Evolutionary conservation across 2,113 vertebrate species (phyloP), one percentile per base, ranked within the genome.

Genomic region (Syngnathoides biaculeatus): DNA sequence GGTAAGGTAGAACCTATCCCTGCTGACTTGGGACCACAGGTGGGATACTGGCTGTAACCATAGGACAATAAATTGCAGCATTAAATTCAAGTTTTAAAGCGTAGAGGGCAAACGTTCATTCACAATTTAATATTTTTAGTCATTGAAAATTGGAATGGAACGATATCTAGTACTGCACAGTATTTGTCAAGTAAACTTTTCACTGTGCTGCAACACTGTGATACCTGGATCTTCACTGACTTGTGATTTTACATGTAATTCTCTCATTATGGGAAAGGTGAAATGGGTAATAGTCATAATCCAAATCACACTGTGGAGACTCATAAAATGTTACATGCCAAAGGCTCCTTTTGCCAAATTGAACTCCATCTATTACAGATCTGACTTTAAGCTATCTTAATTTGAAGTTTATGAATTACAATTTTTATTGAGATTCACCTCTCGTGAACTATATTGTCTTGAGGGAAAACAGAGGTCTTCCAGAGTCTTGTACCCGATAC

Each of bases 401-500:
- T 59, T 59, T 38, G 57, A 17, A 59, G 35, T 38, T n/a, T 59
- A 17, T n/a, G 35, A 59, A 38, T 39, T 39, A 12, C 14, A 38
- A 39, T 19, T 39, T 20, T 39, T 8, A 35, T 1, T 5, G 57
- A 38, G 17, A 59, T n/a, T 35, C 30, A 11, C 30, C 57, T 59
- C 81, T 48, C 81, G 76, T 72, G 68, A 63, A 74, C 69, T 27
- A 75, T 81, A 79, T 62, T 67, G 77, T 80, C 79, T 64, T 70
- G 52, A 57, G 61, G 30, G 73, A 77, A 64, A 75, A 59, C 56
- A 52, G 65, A 47, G 43, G 66, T 50, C 65, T 62, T 56, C 40
- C 71, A 67, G 3, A 19, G 3, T 35, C 15, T 20, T 39, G 17
- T 20, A 4, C 9, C 27, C n/a, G 11, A 24, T 22, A 55, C 22